A percentile compares a stretch with the other conserved stretches of the same genome.
Evolutionary conservation across 1,140 invertebrate species (phyloP).

Genomic region (Pseudomyrmex flavicornis): DNA sequence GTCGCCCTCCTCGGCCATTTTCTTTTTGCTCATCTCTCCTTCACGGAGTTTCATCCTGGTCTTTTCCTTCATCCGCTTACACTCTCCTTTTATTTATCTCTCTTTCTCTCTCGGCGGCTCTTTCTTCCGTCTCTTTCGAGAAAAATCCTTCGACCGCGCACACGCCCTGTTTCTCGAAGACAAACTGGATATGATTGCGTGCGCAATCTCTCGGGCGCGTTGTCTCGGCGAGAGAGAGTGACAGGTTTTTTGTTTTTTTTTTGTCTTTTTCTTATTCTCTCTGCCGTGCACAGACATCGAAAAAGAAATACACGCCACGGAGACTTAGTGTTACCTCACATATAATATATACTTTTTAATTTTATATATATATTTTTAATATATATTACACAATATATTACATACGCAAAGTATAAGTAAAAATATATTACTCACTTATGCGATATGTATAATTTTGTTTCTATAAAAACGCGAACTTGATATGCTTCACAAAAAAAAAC

Average conservation of each 20-base stretch:
- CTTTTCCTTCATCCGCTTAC: background rate
- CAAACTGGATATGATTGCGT: conserved; percentile 68
- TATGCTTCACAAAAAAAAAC: too few relatives aligned
- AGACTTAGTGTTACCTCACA: too few relatives aligned
- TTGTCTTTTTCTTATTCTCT: too few relatives aligned
- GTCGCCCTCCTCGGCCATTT: conserved; percentile 49
- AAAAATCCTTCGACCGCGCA: conserved; percentile 58
- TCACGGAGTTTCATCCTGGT: conserved; percentile 46
- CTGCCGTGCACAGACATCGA: too few relatives aligned
- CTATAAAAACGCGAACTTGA: too few relatives aligned
- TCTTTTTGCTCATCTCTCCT: conserved; percentile 54
- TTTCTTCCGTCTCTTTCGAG: conserved; percentile 47
- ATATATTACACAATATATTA: too few relatives aligned
- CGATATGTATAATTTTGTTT: too few relatives aligned
- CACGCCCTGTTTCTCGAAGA: conserved; percentile 1
- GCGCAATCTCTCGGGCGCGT: conserved; percentile 8
- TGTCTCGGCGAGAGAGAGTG: conserved; percentile 17
- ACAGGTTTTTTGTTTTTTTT: conserved; percentile 8
- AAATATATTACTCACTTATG: too few relatives aligned
- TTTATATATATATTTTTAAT: too few relatives aligned
- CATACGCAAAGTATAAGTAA: too few relatives aligned
- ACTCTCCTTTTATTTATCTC: background rate
- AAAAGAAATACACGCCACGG: too few relatives aligned
- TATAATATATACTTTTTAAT: too few relatives aligned
- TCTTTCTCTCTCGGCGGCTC: conserved; percentile 26